A percentile compares a stretch with the other conserved stretches of the same genome.
phyloP scores from a whole-genome alignment of 2,113 vertebrate species.

The Lepus europaeus region DNA sequence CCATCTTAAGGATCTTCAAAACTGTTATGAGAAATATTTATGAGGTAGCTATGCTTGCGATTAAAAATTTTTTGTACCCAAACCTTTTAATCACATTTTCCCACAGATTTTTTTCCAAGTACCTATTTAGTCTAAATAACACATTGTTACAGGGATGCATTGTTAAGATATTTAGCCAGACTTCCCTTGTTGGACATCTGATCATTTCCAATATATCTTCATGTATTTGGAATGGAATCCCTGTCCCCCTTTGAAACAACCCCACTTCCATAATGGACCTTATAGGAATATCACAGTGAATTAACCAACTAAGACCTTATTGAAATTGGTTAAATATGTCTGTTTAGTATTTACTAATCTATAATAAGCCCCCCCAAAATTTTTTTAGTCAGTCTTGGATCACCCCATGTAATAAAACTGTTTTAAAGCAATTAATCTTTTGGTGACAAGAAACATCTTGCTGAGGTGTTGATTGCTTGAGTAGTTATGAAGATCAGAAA shows the following conservation, averaged over 20 bases:
- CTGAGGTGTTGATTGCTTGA: conserved; percentile 6
- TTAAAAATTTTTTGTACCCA: no score
- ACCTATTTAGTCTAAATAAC: neutral
- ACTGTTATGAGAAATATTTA: no score
- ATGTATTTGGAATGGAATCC: neutral
- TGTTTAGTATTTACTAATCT: neutral
- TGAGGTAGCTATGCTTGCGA: no score
- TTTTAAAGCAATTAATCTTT: neutral
- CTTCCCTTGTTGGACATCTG: neutral
- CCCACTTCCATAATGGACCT: neutral
- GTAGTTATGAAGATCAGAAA: neutral
- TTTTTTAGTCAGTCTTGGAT: conserved; percentile 1
- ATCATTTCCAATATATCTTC: neutral
- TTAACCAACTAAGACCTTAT: neutral
- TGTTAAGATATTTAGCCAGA: neutral
- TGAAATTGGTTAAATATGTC: conserved; percentile 6
- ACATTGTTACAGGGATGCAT: neutral
- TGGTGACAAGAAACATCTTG: neutral
- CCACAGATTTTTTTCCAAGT: no score
- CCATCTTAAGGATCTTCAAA: no score
- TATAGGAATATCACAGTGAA: neutral
- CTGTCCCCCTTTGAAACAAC: neutral
- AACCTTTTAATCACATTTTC: no score
- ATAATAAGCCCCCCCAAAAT: conserved; percentile 5
- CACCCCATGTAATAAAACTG: neutral